Percentiles rank a stretch among this genome's conserved stretches.
These are phyloP conservation scores for Trachelus stipa DNA, from an alignment of 2,888 invertebrate species.

Conservation along the genomic window DNA sequence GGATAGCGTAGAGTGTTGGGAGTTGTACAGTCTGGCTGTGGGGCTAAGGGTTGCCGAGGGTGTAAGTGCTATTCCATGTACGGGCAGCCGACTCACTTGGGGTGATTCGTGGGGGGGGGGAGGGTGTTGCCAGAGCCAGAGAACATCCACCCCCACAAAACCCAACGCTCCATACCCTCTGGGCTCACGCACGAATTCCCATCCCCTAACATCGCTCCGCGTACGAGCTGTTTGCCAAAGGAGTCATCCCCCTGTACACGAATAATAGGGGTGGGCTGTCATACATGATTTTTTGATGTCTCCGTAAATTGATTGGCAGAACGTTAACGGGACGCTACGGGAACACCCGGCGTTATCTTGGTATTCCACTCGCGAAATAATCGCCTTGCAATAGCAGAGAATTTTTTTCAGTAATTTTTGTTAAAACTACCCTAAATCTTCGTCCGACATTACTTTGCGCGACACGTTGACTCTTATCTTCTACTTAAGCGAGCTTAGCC, in stretches of 20 bases:
- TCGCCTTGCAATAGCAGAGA: background rate
- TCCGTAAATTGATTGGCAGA: constrained; percentile 35
- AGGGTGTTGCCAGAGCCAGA: background rate
- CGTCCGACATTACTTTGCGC: background rate
- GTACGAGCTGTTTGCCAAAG: constrained; percentile 35
- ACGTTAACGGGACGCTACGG: constrained; percentile 26
- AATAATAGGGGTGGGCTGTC: constrained; percentile 35
- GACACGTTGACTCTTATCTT: background rate
- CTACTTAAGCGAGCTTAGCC: background rate
- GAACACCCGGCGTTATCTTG: background rate
- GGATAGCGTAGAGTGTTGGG: constrained; percentile 17
- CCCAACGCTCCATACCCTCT: background rate
- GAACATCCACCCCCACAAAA: constrained; percentile 10
- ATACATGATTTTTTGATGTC: constrained; percentile 41
- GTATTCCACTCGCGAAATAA: background rate
- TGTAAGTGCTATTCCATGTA: constrained; percentile 66
- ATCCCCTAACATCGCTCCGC: background rate
- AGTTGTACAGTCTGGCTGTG: constrained; percentile 27
- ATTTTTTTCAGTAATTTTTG: background rate
- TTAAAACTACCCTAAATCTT: background rate
- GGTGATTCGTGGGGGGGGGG: background rate
- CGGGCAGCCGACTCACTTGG: constrained; percentile 39
- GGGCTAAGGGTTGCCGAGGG: constrained; percentile 46
- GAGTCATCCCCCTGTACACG: constrained; percentile 37
- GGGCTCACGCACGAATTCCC: background rate